Base-by-base conservation (phyloP, 1,140 invertebrate species). In the Drosophila kepulauana region DNA sequence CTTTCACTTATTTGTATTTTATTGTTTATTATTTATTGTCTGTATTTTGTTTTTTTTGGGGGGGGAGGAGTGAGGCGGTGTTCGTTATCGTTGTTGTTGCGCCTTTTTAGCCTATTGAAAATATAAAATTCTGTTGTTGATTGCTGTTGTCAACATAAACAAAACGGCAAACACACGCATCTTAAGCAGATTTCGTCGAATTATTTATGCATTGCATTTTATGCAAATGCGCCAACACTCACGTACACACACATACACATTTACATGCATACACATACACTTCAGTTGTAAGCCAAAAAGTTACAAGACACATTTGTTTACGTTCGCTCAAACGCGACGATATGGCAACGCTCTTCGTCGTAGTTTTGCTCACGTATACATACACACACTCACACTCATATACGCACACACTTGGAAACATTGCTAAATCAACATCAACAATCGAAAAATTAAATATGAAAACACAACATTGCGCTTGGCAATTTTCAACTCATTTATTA, bases 351-450 rank as follows among this genome's bases (percentile, higher is more conserved):
- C 74, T 58, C 48, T 52, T n/a, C 51, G 0, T 35, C 51, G 43
- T 57, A 70, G 33, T 75, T 62, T 68, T 8, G 49, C 65, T 74
- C 71, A 70, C 72, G 72, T 70, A 75, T 75, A 75, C 68, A 75
- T 75, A 66, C 35, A 62, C 68, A 72, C 25, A 46, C 54, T 45
- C 79, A 72, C 75, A 66, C 64, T 78, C 70, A 58, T 38, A 49
- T 51, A 43, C 73, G 65, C 78, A 58, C 35, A 38, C 35, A 38
- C 35, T 33, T 58, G 54, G 49, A 16, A 58, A 70, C 72, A 70
- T 74, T 70, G 61, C 71, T 81, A 71, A 80, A 85, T 56, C 71
- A 80, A 80, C 66, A 75, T 71, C 71, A 77, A 77, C 75, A 74
- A 75, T 64, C 71, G 65, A 65, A 64, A 71, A 75, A 64, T 38